Evolutionary conservation across 2,888 invertebrate genomes (phyloP), one percentile per base, ranked within the genome.

Genomic region (Anaspis maculata): DNA sequence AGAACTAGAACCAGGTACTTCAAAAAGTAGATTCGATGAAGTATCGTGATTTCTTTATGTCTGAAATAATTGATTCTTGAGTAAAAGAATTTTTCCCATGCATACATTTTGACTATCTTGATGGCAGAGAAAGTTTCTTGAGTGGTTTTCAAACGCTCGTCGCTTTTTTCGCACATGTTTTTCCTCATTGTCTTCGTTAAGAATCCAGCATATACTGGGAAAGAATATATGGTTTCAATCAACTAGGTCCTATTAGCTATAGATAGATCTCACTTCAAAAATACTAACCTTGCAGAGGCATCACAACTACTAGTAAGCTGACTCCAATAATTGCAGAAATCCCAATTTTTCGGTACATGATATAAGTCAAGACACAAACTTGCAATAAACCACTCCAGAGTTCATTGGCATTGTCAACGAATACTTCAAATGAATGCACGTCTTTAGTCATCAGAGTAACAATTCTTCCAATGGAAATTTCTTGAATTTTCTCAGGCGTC

Each of bases 391-490:
- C 92, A 39, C 92, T 81, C 90, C 92, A 91, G 15, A 92, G 69
- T 59, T 90, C 94, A 65, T 94, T 92, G 3, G 90, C 64, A 59
- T 91, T 89, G 50, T 88, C 77, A 25, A 88, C 73, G 7, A 86
- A 85, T 54, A 85, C 73, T 61, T 95, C 92, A 61, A 95, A 91
- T 31, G 90, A 75, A 50, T 83, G 83, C 41, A 94, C 87, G 62
- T 96, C 96, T 59, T 94, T 95, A 2, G 92, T 89, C 32, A 96
- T 70, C 11, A 94, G 73, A 55, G 92, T 94, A 15, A 94, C 88
- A 40, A 77, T 72, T 54, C 77, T 77, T 1, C 79, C 78, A 22
- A 71, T 66, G 4, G 85, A 83, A 7, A 85, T 83, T 52, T 81
- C 73, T 4, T 77, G 76, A 43, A 88, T 55, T 1, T 87, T 79